These are phyloP conservation scores for Melanocharis versteri DNA, from an alignment of 2,113 vertebrate species.

Conservation along the genomic window DNA sequence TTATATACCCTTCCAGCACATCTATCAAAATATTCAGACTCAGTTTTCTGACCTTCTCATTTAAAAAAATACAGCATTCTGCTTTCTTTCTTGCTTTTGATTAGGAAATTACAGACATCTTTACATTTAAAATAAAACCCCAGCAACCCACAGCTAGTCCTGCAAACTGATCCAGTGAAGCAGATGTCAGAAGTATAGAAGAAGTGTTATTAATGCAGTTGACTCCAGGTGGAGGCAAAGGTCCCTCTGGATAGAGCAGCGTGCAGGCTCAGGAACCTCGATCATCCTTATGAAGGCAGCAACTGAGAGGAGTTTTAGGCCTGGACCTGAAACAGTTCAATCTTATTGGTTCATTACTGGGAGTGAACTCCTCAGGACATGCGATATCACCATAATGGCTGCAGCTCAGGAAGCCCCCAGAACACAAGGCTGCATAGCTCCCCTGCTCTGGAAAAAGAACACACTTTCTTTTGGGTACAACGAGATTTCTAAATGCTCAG, in stretches of 20 bases:
- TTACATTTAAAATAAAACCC: conserved; percentile 9
- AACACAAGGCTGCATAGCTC: neutral
- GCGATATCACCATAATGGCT: rapidly evolving
- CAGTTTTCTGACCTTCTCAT: neutral
- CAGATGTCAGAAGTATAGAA: neutral
- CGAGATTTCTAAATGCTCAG: neutral
- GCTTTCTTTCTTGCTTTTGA: neutral
- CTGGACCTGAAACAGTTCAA: neutral
- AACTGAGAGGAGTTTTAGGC: neutral
- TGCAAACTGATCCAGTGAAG: neutral
- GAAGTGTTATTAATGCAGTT: neutral
- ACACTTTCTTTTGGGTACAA: neutral
- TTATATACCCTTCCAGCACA: neutral
- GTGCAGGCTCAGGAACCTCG: neutral
- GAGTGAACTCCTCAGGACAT: neutral
- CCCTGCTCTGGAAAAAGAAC: neutral
- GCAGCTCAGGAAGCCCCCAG: neutral
- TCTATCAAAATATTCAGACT: conserved; percentile 49
- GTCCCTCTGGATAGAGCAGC: neutral
- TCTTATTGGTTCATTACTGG: neutral
- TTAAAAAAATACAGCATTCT: conserved; percentile 52
- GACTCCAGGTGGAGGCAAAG: conserved; percentile 35
- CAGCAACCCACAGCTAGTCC: neutral
- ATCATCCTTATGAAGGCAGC: neutral
- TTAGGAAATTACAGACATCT: neutral